Evolutionary conservation across 2,797 vertebrate genomes (phyloP).

Genomic region (Orientallactaga sibirica): DNA sequence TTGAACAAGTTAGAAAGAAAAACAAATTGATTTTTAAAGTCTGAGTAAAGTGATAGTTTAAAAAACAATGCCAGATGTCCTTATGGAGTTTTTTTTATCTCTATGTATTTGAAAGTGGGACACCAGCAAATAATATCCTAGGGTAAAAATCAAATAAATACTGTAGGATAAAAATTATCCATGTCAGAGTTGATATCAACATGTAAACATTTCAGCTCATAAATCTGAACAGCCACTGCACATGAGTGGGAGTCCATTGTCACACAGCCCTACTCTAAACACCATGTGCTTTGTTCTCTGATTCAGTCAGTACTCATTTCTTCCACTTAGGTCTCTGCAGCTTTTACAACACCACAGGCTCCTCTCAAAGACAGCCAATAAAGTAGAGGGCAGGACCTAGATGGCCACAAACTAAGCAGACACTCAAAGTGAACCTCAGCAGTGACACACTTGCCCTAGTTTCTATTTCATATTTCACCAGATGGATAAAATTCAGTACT

Average conservation of each 20-base stretch:
- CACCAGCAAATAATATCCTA: background rate
- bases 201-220: slow-evolving; percentile 66
- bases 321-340: slow-evolving; percentile 8
- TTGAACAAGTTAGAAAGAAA: slow-evolving; percentile 55
- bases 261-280: slow-evolving; percentile 10
- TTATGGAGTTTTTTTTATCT: background rate
- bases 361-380: background rate
- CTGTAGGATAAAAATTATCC: background rate
- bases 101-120: slow-evolving; percentile 6
- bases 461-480: background rate
- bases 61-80: background rate
- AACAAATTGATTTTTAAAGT: slow-evolving; percentile 28
- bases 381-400: background rate
- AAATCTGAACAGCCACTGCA: slow-evolving; percentile 33
- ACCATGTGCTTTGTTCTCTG: slow-evolving; percentile 1
- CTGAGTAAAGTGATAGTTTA: background rate
- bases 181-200: slow-evolving; percentile 11
- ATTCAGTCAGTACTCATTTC: background rate
- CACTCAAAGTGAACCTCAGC: background rate
- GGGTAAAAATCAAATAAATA: background rate
- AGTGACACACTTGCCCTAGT: background rate
- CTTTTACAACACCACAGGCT: background rate
- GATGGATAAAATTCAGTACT: slow-evolving; percentile 26
- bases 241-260: background rate
- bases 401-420: background rate